phyloP scores from a whole-genome alignment of 2,113 vertebrate species.

The Ameiurus melas region DNA sequence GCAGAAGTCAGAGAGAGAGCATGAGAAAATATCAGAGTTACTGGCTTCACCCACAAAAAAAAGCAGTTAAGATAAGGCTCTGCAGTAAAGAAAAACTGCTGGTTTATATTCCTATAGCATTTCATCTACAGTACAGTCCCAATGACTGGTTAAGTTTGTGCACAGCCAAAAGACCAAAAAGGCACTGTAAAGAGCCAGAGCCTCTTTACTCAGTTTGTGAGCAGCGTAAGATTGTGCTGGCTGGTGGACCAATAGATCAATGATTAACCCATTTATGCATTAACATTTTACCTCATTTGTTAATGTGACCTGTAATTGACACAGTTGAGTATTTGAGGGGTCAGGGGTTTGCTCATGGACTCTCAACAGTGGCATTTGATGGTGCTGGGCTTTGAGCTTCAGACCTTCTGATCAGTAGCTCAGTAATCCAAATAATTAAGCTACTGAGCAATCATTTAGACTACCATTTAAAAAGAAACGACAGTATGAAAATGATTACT shows the following conservation, averaged over 20 bases:
- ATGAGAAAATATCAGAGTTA: constrained; percentile 14
- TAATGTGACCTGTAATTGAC: background rate
- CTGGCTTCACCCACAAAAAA: background rate
- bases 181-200: background rate
- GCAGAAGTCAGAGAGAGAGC: background rate
- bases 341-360: background rate
- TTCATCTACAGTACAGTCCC: background rate
- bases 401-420: background rate
- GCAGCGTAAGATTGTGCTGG: background rate
- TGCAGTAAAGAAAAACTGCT: constrained; percentile 15
- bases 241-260: background rate
- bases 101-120: constrained; percentile 22
- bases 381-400: background rate
- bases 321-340: background rate
- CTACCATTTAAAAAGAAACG: background rate
- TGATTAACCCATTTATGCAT: background rate
- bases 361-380: background rate
- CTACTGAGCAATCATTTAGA: background rate
- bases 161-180: background rate
- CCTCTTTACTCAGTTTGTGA: background rate
- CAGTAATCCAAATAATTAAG: background rate
- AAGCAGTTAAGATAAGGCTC: constrained; percentile 4
- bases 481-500: background rate
- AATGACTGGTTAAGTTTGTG: background rate
- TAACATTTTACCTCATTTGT: background rate